phyloP scores from a whole-genome alignment of 1,140 invertebrate species.

The Aphidius ervi region DNA sequence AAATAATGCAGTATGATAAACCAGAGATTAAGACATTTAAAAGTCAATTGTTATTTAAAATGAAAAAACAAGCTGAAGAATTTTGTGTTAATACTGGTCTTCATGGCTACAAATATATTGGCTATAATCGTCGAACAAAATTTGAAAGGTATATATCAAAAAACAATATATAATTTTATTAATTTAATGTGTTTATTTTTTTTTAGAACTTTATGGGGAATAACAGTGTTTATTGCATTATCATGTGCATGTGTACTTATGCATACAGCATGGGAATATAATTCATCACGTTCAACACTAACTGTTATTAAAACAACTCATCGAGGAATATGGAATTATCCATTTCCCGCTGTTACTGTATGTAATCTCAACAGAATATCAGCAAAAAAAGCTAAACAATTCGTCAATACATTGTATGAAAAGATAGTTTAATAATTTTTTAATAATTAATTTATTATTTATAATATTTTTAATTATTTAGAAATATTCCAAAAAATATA shows the following conservation, averaged over 20 bases:
- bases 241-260: conserved; percentile 47
- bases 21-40: no score
- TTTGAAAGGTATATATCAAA: conserved; percentile 29
- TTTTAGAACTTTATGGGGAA: conserved; percentile 41
- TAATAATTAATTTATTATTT: conserved; percentile 10
- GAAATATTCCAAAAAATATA: conserved; percentile 21
- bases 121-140: conserved; percentile 28
- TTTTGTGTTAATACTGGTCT: conserved; percentile 37
- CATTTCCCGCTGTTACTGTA: conserved; percentile 67
- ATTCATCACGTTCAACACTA: conserved; percentile 47
- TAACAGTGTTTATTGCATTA: conserved; percentile 45
- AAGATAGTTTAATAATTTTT: neutral
- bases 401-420: conserved; percentile 53
- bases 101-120: conserved; percentile 43
- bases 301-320: conserved; percentile 65
- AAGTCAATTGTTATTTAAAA: no score
- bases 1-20: no score
- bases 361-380: conserved; percentile 64
- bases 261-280: conserved; percentile 49
- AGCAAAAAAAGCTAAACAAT: conserved; percentile 40
- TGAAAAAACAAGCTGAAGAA: conserved; percentile 27
- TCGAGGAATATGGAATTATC: conserved; percentile 66
- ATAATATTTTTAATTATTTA: conserved; percentile 6
- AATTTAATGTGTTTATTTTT: neutral
- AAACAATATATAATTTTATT: conserved; percentile 13